Evolutionary conservation across 2,888 invertebrate genomes (phyloP).

Genomic region (Pollenia angustigena): DNA sequence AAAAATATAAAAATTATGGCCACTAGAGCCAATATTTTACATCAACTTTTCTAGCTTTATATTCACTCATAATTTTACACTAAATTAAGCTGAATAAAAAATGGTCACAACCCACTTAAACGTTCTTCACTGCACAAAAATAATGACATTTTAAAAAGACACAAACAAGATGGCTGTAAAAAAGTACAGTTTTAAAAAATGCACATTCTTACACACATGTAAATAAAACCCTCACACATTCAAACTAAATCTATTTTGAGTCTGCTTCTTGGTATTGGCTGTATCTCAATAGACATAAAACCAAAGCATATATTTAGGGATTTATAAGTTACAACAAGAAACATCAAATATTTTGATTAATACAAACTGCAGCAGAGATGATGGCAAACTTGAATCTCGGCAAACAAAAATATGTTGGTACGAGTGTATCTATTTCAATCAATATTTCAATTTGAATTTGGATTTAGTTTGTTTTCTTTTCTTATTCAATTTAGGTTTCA

Average conservation of each 20-base stretch:
- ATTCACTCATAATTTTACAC: not conserved
- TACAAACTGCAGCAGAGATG: not conserved
- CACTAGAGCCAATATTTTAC: not conserved
- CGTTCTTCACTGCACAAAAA: slow-evolving; percentile 6
- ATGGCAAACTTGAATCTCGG: not conserved
- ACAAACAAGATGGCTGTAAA: not conserved
- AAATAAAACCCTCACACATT: not conserved
- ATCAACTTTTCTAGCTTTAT: not conserved
- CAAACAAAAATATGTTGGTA: not conserved
- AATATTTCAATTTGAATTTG: slow-evolving; percentile 20
- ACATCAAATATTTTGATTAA: slow-evolving; percentile 7
- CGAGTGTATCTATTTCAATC: not conserved
- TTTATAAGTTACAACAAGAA: slow-evolving; percentile 5
- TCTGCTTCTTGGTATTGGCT: not conserved
- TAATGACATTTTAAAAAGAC: slow-evolving; percentile 7
- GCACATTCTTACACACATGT: not conserved
- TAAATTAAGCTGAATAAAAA: slow-evolving; percentile 18
- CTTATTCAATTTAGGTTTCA: slow-evolving; percentile 1
- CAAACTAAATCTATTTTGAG: not conserved
- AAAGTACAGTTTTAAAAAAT: slow-evolving; percentile 11
- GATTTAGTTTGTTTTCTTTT: not conserved
- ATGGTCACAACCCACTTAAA: not conserved
- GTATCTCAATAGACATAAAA: slow-evolving; percentile 6
- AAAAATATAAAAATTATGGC: not conserved
- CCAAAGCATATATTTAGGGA: not conserved